These are phyloP conservation scores for Macrosiphum euphorbiae DNA, from an alignment of 2,888 invertebrate genomes.

Conservation along the genomic window DNA sequence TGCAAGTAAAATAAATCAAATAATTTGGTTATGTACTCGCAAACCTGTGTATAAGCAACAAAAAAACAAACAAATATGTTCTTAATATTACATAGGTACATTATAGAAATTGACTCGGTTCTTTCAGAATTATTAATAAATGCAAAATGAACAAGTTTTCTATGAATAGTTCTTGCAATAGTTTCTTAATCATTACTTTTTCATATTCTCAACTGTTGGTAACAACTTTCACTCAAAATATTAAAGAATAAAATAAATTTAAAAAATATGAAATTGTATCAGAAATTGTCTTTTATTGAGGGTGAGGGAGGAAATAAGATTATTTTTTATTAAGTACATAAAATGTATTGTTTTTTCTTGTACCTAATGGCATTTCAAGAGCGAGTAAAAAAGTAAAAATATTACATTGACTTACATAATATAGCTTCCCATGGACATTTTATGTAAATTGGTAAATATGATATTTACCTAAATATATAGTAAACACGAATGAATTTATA, in stretches of 20 bases:
- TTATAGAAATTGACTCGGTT: slow-evolving; percentile 59
- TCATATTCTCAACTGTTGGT: background rate
- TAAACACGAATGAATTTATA: slow-evolving; percentile 51
- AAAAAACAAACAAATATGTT: slow-evolving; percentile 20
- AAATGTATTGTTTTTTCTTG: slow-evolving; percentile 36
- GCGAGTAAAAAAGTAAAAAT: slow-evolving; percentile 62
- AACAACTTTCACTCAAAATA: slow-evolving; percentile 40
- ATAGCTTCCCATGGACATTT: slow-evolving; percentile 51
- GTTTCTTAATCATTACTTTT: slow-evolving; percentile 18
- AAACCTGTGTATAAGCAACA: slow-evolving; percentile 30
- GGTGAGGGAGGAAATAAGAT: background rate
- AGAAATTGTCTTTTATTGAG: background rate
- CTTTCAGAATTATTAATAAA: slow-evolving; percentile 53
- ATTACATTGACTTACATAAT: slow-evolving; percentile 57
- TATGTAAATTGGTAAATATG: slow-evolving; percentile 48
- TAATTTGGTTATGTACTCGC: background rate
- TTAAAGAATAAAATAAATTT: slow-evolving; percentile 17
- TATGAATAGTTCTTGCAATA: slow-evolving; percentile 23
- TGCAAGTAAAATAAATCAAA: slow-evolving; percentile 38
- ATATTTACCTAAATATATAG: slow-evolving; percentile 50
- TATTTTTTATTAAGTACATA: slow-evolving; percentile 42
- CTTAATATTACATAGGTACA: slow-evolving; percentile 48
- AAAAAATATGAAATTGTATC: slow-evolving; percentile 15
- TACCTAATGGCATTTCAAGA: slow-evolving; percentile 43
- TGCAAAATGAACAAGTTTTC: slow-evolving; percentile 52